Base-by-base conservation (phyloP, 2,113 vertebrate species). In the Calypte anna region DNA sequence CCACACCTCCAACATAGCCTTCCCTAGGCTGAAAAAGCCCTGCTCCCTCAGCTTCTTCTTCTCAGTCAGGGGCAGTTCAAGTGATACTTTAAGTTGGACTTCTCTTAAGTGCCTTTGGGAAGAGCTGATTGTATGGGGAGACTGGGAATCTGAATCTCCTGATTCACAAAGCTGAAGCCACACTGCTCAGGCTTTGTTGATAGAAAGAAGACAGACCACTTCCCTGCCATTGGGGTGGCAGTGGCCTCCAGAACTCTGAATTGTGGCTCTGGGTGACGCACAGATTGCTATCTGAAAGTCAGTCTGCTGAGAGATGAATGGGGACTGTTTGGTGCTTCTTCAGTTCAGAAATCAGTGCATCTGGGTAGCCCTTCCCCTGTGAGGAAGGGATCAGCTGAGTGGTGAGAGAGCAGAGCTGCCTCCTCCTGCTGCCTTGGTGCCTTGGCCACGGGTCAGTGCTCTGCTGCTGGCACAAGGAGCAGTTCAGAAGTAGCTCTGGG, bases 211-310 rank as follows among this genome's bases (percentile, higher is more conserved):
- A 89, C 25, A 88, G 94, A 53, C 88, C 87, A 46, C 75, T 94
- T 80, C 43, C 68, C 79, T 1, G 0, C 21, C 93, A 95, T 62
- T 90, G 96, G 91, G 91, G 95, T 94, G 95, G 82, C 58, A 51
- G 79, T 54, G 86, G 91, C 59, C 63, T 91, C 62, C 78, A 62
- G 27, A 46, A 48, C 78, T 50, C 8, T 64, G 82, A 14, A 82
- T 75, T 28, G 85, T 62, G 90, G 88, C 96, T 66, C 67, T 20
- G 46, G 36, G 7, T 66, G 95, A 66, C 48, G 54, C 70, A 57
- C 70, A 62, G 95, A 90, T 91, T 4, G 50, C 92, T 93, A 17
- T 95, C 93, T 63, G 88, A 66, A 40, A 90, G 85, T 61, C 70
- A 46, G 33, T 50, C 82, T 87, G n/a, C 90, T 44, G 78, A 70